Evolutionary conservation across 2,888 invertebrate genomes (phyloP).

Genomic region (Ypsolopha sequella): DNA sequence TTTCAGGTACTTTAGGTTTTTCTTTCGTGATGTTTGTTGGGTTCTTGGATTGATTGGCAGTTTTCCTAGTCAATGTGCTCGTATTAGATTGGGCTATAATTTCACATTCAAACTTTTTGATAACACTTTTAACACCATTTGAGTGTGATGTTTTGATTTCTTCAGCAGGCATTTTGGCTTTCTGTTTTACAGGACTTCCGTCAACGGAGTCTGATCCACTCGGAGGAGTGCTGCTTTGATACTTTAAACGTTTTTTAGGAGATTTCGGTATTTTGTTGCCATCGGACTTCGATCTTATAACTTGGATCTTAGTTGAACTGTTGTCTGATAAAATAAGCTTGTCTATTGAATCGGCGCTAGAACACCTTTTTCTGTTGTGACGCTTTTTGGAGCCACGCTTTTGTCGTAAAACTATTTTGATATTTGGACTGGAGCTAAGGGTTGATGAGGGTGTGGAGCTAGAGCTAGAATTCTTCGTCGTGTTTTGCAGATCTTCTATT

Average conservation of each 20-base stretch:
- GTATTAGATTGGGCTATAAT: slow-evolving; percentile 45
- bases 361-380: slow-evolving; percentile 59
- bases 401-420: slow-evolving; percentile 59
- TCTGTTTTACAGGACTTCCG: slow-evolving; percentile 34
- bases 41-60: slow-evolving; percentile 33
- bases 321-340: slow-evolving; percentile 38
- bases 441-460: slow-evolving; percentile 61
- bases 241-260: slow-evolving; percentile 48
- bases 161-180: slow-evolving; percentile 8
- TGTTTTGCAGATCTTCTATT: slow-evolving; percentile 49
- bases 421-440: slow-evolving; percentile 57
- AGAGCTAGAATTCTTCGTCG: slow-evolving; percentile 38
- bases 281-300: slow-evolving; percentile 61
- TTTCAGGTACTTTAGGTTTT: slow-evolving; percentile 74
- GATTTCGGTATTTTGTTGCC: slow-evolving; percentile 54
- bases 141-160: slow-evolving; percentile 24
- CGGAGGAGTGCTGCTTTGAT: slow-evolving; percentile 42
- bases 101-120: slow-evolving; percentile 63
- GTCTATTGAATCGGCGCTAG: slow-evolving; percentile 61
- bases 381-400: slow-evolving; percentile 58
- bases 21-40: slow-evolving; percentile 35
- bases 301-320: slow-evolving; percentile 36
- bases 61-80: slow-evolving; percentile 46
- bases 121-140: slow-evolving; percentile 52
- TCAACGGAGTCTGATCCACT: slow-evolving; percentile 55